Base-by-base conservation (phyloP, 2,888 invertebrate genomes). In the Desoria tigrina region DNA sequence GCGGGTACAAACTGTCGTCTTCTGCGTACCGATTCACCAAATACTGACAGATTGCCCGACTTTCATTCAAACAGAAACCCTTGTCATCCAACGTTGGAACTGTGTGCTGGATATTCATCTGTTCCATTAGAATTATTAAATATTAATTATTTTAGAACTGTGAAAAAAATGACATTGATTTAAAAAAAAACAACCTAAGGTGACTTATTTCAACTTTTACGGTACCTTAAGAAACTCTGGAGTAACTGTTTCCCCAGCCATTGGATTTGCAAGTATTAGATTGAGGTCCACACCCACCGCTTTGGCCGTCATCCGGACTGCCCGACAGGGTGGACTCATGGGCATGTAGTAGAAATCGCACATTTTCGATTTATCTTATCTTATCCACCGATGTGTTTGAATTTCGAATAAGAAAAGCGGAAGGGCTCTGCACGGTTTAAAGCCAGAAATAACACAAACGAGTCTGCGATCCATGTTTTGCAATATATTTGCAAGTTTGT, bases 1-100 rank as follows among this genome's bases (percentile, higher is more conserved):
- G 88, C 2, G 93, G 92, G 79, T 88, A 88, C 49, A 92, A 81
- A 0, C 84, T 82, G 77, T 88, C 89, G 77, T 88, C 86, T 79
- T 89, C 89, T 64, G 87, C 90, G 79, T 92, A 92, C 78, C 89
- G 88, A 81, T 87, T 87, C 37, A 84, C 88, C 78, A 93, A 83
- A 80, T 93, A 93, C 1, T 85, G 83, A 80, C 87, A 85, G 78
- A 93, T 92, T 72, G 91, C 88, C 45, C 91, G 88, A 16, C 65
- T 61, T n/a, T 69, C 69, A 1, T 60, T 69, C 1, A 66, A 4
- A n/a, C 62, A 32, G 11, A 69, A 26, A 1, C 69, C 69, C 53
- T 69, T 57, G 39, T 69, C 69, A 23, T 63, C 37, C 42, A 68
- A 11, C 2, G 63, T 56, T 27, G 68, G 68, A 39, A 68, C 51